These are phyloP conservation scores for Anabacerthia variegaticeps DNA, from an alignment of 2,797 vertebrate genomes.

Conservation along the genomic window DNA sequence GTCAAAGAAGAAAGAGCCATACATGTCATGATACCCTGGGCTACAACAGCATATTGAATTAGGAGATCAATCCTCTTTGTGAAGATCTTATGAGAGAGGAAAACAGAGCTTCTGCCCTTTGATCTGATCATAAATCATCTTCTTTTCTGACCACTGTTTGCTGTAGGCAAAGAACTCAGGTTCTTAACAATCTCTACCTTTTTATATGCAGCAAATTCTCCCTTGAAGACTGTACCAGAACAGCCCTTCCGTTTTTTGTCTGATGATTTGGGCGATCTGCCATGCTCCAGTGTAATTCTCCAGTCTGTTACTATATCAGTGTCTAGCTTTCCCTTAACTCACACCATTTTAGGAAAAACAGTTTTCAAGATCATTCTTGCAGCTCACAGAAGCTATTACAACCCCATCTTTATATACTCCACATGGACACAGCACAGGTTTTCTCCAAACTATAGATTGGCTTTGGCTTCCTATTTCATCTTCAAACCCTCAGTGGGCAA, in stretches of 20 bases:
- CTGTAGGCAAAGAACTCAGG: background rate
- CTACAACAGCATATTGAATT: background rate
- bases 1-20: background rate
- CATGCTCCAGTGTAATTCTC: background rate
- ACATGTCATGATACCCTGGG: accelerated
- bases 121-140: background rate
- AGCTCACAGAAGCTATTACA: background rate
- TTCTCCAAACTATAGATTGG: background rate
- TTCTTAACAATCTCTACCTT: background rate
- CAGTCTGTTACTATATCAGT: background rate
- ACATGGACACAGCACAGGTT: background rate
- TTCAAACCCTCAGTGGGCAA: background rate
- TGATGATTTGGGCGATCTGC: background rate
- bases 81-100: background rate
- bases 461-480: background rate
- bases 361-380: background rate
- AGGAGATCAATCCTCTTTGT: background rate
- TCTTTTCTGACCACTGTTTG: background rate
- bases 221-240: background rate
- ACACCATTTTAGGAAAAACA: background rate
- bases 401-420: background rate
- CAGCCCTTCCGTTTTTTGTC: background rate
- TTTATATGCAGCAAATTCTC: background rate
- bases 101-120: background rate
- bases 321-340: background rate